phyloP scores from a whole-genome alignment of 2,888 invertebrate species.

The Xanthorhoe designata region DNA sequence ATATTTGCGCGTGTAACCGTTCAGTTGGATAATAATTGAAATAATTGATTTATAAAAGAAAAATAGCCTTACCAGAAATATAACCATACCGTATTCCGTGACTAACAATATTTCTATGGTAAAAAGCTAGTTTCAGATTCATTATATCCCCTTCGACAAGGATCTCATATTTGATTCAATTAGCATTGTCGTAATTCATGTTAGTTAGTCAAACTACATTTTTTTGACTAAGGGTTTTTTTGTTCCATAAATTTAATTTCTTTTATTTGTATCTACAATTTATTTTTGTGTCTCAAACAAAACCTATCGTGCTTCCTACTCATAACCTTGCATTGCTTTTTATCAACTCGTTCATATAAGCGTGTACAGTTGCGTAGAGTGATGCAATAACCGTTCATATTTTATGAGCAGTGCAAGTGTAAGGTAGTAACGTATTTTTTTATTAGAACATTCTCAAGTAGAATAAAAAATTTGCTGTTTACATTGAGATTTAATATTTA shows the following conservation, averaged over 20 bases:
- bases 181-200: constrained; percentile 5
- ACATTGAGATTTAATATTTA: too few relatives aligned
- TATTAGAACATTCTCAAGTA: too few relatives aligned
- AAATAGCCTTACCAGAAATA: neutral
- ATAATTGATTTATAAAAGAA: neutral
- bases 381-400: constrained; percentile 29
- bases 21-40: neutral
- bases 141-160: neutral
- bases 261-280: constrained; percentile 6
- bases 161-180: constrained; percentile 13
- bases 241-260: neutral
- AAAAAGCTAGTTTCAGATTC: neutral
- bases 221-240: constrained; percentile 3
- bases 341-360: constrained; percentile 69
- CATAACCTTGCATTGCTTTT: constrained; percentile 45
- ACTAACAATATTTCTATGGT: neutral
- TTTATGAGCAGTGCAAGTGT: constrained; percentile 25
- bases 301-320: constrained; percentile 28
- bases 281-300: neutral
- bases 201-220: constrained; percentile 22
- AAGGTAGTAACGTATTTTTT: neutral
- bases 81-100: neutral
- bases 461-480: too few relatives aligned
- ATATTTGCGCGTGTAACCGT: neutral
- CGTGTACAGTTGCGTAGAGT: constrained; percentile 52